Base-by-base conservation (phyloP, 2,888 invertebrate genomes). In the Amphiduros pacificus region DNA sequence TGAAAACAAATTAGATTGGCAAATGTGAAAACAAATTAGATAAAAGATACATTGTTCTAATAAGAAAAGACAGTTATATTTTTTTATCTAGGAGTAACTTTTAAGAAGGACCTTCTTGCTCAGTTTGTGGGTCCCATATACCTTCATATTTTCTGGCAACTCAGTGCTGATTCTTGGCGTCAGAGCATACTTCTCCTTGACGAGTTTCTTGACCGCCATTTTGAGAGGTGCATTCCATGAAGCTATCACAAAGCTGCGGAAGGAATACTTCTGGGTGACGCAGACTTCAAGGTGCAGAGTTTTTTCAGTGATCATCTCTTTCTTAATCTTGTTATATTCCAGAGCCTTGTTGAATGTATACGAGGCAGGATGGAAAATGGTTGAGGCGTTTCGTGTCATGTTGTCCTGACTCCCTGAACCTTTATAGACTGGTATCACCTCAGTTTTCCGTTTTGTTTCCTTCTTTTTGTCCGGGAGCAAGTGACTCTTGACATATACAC, bases 111-210 rank as follows among this genome's bases (percentile, higher is more conserved):
- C n/a, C n/a, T n/a, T n/a, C n/a, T n/a, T n/a, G n/a, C n/a, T n/a
- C 3, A 58, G 44, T 26, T 52, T 24, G 31, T 52, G 48, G 5
- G 51, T 58, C 64, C 73, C 72, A 62, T 76, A 77, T 11, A 78
- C 73, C 44, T 72, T 73, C 77, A 79, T 77, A 52, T 69, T 75
- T 36, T 73, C 65, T 5, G 78, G 78, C 32, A 78, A 73, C 11
- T 74, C 73, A 24, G 75, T 69, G 59, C 77, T 75, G 70, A 75
- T 72, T 61, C 75, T 75, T 0, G 78, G 74, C 50, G 74, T 76
- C 17, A 79, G 61, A 0, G 75, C 64, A 55, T 73, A 71, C 55
- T 73, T 74, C 57, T 77, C 73, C 28, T 73, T 68, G 5, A 77
- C 72, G 17, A 77, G 67, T 61, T 71, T 73, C 59, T 73, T 75